A percentile compares a stretch with the other conserved stretches of the same genome.
These are phyloP conservation scores for Parelbella ahira DNA, from an alignment of 2,888 invertebrate species.

Conservation along the genomic window DNA sequence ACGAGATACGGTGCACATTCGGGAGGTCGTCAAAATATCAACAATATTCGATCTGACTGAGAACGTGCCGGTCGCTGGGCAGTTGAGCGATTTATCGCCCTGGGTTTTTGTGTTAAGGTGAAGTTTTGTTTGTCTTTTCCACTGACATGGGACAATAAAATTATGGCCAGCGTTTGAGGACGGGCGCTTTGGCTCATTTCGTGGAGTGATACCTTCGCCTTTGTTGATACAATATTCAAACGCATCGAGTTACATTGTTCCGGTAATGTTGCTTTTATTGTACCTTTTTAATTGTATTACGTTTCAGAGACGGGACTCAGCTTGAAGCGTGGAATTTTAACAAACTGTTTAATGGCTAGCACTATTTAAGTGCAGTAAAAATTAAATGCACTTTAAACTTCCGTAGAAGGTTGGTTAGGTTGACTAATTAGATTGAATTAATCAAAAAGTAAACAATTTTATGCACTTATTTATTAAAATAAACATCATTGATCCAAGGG, in stretches of 20 bases:
- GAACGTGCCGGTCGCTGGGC: conserved; percentile 40
- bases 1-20: conserved; percentile 66
- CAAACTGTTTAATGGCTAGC: no score
- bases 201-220: conserved; percentile 67
- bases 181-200: conserved; percentile 57
- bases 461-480: no score
- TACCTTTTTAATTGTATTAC: conserved; percentile 19
- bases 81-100: conserved; percentile 53
- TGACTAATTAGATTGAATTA: neutral
- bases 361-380: no score
- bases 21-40: conserved; percentile 60
- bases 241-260: conserved; percentile 33
- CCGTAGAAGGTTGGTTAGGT: no score
- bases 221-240: conserved; percentile 58
- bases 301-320: conserved; percentile 1
- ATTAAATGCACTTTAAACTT: no score
- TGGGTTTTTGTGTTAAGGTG: conserved; percentile 52
- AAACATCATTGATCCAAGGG: conserved; percentile 10
- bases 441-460: no score
- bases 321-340: conserved; percentile 7
- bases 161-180: conserved; percentile 64
- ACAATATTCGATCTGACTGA: conserved; percentile 64
- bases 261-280: conserved; percentile 25
- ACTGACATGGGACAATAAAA: conserved; percentile 62
- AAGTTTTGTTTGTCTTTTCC: conserved; percentile 50